phyloP scores from a whole-genome alignment of 2,888 invertebrate genomes.

The Dioctria linearis region DNA sequence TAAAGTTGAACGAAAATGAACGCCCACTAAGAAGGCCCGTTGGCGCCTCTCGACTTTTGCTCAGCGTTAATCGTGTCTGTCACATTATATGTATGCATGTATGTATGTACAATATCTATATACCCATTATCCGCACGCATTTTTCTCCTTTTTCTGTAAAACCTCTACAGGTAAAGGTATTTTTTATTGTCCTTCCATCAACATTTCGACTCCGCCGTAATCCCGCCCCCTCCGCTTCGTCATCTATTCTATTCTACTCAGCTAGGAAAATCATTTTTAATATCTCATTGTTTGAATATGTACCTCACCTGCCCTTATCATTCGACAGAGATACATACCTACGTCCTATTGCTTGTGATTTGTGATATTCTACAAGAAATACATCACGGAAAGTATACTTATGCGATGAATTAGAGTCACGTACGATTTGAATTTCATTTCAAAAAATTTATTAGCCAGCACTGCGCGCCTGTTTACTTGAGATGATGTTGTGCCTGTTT shows the following conservation, averaged over 20 bases:
- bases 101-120: no score
- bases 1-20: constrained; percentile 51
- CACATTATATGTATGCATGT: neutral
- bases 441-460: constrained; percentile 1
- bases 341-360: neutral
- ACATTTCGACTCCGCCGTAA: no score
- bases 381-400: neutral
- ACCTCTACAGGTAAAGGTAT: no score
- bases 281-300: neutral
- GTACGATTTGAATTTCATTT: constrained; percentile 32
- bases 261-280: no score
- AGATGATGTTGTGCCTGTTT: neutral
- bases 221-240: no score
- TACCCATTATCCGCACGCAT: no score
- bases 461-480: neutral
- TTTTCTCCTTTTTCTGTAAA: no score
- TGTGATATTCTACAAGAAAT: neutral
- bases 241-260: no score
- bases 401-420: constrained; percentile 7
- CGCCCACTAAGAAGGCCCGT: constrained; percentile 51
- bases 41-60: constrained; percentile 52
- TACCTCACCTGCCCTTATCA: neutral
- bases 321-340: neutral
- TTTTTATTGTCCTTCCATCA: no score
- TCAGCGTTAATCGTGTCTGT: constrained; percentile 19